phyloP scores from a whole-genome alignment of 2,113 vertebrate species.

The Vimba vimba region DNA sequence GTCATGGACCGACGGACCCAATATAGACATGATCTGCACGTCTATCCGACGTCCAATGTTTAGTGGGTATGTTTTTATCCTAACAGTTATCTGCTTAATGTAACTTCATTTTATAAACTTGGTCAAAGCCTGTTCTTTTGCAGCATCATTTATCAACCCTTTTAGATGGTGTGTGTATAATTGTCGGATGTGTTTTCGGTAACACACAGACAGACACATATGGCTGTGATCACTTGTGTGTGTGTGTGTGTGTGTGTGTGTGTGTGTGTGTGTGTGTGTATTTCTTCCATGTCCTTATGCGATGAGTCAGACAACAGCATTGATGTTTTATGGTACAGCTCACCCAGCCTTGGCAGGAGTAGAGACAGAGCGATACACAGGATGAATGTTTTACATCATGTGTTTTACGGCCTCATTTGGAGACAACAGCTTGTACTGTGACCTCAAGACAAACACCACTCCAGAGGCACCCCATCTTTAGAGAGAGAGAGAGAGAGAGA shows the following conservation, averaged over 20 bases:
- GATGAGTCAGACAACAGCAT: constrained; percentile 67
- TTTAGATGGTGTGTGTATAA: neutral
- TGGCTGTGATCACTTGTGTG: constrained; percentile 55
- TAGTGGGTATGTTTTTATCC: constrained; percentile 73
- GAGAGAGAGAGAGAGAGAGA: neutral
- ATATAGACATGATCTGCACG: too few species aligned
- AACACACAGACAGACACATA: constrained; percentile 29
- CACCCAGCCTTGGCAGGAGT: constrained; percentile 64
- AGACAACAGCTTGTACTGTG: constrained; percentile 61
- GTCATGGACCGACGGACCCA: too few species aligned
- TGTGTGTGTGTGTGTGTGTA: constrained; percentile 19
- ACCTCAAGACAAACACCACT: constrained; percentile 56
- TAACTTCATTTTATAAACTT: constrained; percentile 68
- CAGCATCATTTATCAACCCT: constrained; percentile 28
- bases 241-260: constrained; percentile 35
- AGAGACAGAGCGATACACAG: constrained; percentile 57
- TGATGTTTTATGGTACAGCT: constrained; percentile 70
- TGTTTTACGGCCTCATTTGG: constrained; percentile 61
- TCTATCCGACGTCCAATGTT: too few species aligned
- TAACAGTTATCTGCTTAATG: constrained; percentile 67
- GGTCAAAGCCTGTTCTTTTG: constrained; percentile 54
- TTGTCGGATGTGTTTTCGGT: constrained; percentile 26
- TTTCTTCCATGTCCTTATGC: constrained; percentile 70
- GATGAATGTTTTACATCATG: constrained; percentile 54
- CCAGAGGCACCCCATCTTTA: constrained; percentile 41